phyloP scores from a whole-genome alignment of 2,888 invertebrate genomes.

The Catocala sponsa region DNA sequence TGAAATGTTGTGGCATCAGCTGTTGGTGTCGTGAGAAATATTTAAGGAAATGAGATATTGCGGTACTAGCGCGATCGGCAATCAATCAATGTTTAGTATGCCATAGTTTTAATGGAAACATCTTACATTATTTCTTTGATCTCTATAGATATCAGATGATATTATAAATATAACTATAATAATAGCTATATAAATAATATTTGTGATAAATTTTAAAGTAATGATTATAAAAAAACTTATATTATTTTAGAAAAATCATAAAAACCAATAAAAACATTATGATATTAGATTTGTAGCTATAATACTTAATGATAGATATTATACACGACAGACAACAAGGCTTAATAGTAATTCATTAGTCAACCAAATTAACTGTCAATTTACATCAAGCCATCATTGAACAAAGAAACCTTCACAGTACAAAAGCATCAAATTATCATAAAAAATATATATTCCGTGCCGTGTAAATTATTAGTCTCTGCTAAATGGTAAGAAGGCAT shows the following conservation, averaged over 20 bases:
- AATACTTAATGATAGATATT: no score
- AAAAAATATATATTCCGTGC: slow-evolving; percentile 38
- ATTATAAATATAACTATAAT: no score
- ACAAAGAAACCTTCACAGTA: slow-evolving; percentile 10
- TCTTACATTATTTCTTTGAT: neutral
- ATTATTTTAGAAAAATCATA: no score
- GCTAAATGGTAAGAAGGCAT: slow-evolving; percentile 45
- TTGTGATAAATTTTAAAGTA: no score
- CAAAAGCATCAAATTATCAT: slow-evolving; percentile 24
- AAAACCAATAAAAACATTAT: no score
- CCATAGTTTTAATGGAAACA: slow-evolving; percentile 10
- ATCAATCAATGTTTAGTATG: slow-evolving; percentile 21
- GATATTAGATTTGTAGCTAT: no score
- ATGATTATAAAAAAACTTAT: no score
- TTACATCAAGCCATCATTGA: neutral
- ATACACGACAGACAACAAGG: no score
- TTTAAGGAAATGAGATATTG: slow-evolving; percentile 29
- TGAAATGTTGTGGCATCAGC: neutral
- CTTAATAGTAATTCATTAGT: no score
- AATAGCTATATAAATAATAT: no score
- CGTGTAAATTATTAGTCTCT: slow-evolving; percentile 51
- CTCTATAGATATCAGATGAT: neutral
- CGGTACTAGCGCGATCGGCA: slow-evolving; percentile 14
- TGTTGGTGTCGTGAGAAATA: slow-evolving; percentile 26
- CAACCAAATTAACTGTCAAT: neutral